Percentiles rank a stretch among this genome's conserved stretches.
phyloP scores from a whole-genome alignment of 2,113 vertebrate genomes.

The Nothoprocta perdicaria region DNA sequence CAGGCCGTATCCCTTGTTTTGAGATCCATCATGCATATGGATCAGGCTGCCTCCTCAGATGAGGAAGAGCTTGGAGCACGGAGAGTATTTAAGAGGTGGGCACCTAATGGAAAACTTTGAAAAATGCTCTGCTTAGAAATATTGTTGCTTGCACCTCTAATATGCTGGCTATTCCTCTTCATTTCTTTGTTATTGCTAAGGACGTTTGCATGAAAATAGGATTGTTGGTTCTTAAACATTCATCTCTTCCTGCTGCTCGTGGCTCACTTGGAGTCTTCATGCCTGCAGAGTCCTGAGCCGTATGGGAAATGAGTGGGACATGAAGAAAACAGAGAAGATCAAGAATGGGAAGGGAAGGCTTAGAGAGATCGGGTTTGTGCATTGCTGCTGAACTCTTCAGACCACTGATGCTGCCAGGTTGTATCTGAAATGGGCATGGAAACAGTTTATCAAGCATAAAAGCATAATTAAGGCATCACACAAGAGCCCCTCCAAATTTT shows the following conservation, averaged over 20 bases:
- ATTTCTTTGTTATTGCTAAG: neutral
- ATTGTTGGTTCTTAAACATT: neutral
- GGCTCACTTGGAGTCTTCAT: neutral
- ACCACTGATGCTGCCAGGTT: neutral
- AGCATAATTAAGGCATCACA: neutral
- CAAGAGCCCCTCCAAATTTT: neutral
- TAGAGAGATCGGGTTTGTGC: neutral
- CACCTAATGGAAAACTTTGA: neutral
- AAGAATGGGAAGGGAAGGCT: neutral
- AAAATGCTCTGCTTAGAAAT: neutral
- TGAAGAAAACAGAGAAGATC: neutral
- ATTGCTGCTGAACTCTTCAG: neutral
- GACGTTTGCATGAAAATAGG: constrained; percentile 27
- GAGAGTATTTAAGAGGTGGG: neutral
- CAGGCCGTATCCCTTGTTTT: neutral
- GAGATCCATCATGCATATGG: neutral
- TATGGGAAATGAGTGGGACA: neutral
- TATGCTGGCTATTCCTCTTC: neutral
- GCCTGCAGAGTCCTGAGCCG: neutral
- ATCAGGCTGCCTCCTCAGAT: constrained; percentile 4
- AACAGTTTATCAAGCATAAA: neutral
- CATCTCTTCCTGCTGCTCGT: neutral
- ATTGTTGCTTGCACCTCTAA: neutral
- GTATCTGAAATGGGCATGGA: neutral
- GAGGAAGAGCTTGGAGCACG: neutral